Conservation (phyloP, 2,888 invertebrate genomes). For the Agapostemon virescens region DNA sequence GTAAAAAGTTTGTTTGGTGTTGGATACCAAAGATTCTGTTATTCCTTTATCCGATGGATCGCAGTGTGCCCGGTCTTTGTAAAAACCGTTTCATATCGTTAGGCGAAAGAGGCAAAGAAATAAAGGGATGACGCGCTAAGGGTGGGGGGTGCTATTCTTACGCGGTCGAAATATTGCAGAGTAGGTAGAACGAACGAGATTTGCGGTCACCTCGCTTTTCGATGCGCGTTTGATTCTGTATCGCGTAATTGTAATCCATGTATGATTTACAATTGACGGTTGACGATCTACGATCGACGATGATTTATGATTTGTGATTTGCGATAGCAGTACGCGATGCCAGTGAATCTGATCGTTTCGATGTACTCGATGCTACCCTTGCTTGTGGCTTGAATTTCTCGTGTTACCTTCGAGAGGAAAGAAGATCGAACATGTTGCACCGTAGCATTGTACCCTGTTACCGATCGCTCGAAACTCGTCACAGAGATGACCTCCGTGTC, state of each 20-base stretch:
- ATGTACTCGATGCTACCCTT: background rate
- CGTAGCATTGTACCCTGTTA: background rate
- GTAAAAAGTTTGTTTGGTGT: too few species aligned
- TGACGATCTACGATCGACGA: too few species aligned
- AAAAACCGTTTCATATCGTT: too few species aligned
- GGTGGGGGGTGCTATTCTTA: background rate
- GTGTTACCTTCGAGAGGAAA: background rate
- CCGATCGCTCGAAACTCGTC: conserved; percentile 8
- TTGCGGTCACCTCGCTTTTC: background rate
- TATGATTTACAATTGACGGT: background rate
- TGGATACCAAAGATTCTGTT: background rate
- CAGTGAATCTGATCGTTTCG: background rate
- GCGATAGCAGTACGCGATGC: background rate
- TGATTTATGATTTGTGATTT: background rate
- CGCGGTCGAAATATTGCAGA: background rate
- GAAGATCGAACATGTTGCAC: background rate
- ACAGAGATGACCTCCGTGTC: conserved; percentile 43
- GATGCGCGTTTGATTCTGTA: background rate
- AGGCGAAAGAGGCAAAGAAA: too few species aligned
- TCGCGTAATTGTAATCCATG: background rate
- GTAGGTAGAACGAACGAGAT: background rate
- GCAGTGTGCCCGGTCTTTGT: background rate
- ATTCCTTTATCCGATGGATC: background rate
- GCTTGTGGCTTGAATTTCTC: background rate
- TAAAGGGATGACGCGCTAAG: background rate